phyloP scores from a whole-genome alignment of 2,797 vertebrate species.

The Alosa sapidissima region DNA sequence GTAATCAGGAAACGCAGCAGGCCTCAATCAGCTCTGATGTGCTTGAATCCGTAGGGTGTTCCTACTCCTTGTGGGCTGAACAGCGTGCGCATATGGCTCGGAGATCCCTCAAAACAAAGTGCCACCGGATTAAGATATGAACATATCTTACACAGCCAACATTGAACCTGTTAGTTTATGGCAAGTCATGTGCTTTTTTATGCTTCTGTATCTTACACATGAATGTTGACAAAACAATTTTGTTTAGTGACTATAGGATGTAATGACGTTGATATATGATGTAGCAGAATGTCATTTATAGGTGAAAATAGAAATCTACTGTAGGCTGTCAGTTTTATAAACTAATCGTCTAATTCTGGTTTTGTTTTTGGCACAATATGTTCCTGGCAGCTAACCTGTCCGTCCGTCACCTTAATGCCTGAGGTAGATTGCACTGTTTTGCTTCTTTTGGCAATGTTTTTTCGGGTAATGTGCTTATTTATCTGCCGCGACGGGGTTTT shows the following conservation, averaged over 20 bases:
- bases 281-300: background rate
- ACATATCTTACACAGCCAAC: background rate
- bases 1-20: constrained; percentile 71
- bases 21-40: constrained; percentile 70
- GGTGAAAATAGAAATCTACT: background rate
- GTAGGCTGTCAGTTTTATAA: background rate
- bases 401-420: constrained; percentile 5
- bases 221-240: background rate
- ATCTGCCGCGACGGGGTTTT: background rate
- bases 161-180: background rate
- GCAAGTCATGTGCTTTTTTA: background rate
- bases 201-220: background rate
- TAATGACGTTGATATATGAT: background rate
- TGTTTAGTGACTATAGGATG: background rate
- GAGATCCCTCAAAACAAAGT: constrained; percentile 23
- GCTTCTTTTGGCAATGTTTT: background rate
- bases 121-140: constrained; percentile 5
- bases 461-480: background rate
- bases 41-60: constrained; percentile 65
- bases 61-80: constrained; percentile 66
- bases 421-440: constrained; percentile 38
- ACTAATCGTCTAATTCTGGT: background rate
- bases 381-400: background rate
- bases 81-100: constrained; percentile 66
- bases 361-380: background rate